phyloP scores from a whole-genome alignment of 2,888 invertebrate species.

The Cataglyphis altisquamis region DNA sequence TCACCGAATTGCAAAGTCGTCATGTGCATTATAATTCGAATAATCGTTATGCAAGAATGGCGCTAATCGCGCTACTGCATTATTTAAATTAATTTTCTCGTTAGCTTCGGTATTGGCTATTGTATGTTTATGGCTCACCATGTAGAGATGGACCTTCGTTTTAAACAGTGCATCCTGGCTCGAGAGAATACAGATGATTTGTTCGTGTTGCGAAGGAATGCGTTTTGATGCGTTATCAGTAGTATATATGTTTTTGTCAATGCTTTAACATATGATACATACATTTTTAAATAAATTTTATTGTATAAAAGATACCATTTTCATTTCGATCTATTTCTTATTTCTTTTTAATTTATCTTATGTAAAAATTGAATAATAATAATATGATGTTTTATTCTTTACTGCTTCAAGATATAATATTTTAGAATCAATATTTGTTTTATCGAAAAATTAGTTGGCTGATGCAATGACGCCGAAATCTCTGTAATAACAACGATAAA shows the following conservation, averaged over 20 bases:
- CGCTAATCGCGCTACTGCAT: slow-evolving; percentile 65
- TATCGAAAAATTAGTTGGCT: neutral
- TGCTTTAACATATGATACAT: too few relatives aligned
- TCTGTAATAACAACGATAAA: slow-evolving; percentile 5
- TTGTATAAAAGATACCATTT: neutral
- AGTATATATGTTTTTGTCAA: too few relatives aligned
- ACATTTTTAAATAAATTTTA: neutral
- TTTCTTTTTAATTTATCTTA: neutral
- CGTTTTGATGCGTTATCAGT: neutral
- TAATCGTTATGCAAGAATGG: slow-evolving; percentile 76
- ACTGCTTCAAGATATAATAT: neutral
- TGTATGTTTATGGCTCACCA: slow-evolving; percentile 80
- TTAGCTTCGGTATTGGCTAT: slow-evolving; percentile 76
- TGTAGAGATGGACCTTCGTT: slow-evolving; percentile 63
- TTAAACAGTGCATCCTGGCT: slow-evolving; percentile 50
- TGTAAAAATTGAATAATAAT: neutral
- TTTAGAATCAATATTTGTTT: neutral
- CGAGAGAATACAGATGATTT: slow-evolving; percentile 60
- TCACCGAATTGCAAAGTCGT: slow-evolving; percentile 31
- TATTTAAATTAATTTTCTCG: slow-evolving; percentile 79
- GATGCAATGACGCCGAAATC: neutral
- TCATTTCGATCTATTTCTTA: neutral
- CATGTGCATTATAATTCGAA: slow-evolving; percentile 44
- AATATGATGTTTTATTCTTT: neutral
- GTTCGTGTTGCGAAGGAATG: neutral